phyloP scores from a whole-genome alignment of 2,113 vertebrate genomes.

The Fulmarus glacialis region DNA sequence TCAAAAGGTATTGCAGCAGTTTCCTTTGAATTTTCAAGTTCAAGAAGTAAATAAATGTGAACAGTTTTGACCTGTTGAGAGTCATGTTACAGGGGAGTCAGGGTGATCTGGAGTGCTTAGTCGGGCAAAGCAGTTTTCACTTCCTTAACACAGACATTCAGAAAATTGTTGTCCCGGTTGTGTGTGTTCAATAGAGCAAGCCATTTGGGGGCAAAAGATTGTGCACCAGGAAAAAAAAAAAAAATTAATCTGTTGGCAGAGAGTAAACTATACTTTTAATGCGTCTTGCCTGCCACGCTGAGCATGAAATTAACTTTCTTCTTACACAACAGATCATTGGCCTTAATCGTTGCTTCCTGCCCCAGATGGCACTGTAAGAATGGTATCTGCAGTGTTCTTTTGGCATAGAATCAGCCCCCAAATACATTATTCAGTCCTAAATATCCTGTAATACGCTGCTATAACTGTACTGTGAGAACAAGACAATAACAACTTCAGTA shows the following conservation, averaged over 20 bases:
- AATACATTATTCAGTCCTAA: slow-evolving; percentile 9
- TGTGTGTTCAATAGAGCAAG: background rate
- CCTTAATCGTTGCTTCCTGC: background rate
- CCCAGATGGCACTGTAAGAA: background rate
- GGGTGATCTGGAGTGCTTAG: background rate
- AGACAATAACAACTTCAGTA: background rate
- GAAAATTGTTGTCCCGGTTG: background rate
- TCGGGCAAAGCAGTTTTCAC: background rate
- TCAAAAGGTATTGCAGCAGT: background rate
- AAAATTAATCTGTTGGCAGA: background rate
- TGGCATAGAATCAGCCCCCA: background rate
- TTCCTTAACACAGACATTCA: background rate
- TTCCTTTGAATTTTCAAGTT: background rate
- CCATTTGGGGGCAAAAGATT: background rate
- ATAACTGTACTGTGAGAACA: background rate
- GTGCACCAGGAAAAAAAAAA: background rate
- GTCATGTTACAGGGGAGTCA: fast-evolving
- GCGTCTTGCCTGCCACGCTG: background rate
- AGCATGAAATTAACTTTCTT: background rate
- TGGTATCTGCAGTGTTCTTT: background rate
- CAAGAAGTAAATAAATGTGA: background rate
- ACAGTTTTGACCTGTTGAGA: background rate
- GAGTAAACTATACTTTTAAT: background rate
- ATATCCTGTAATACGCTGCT: background rate
- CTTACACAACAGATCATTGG: background rate